phyloP scores from a whole-genome alignment of 2,888 invertebrate species.

The Trisateles emortualis region DNA sequence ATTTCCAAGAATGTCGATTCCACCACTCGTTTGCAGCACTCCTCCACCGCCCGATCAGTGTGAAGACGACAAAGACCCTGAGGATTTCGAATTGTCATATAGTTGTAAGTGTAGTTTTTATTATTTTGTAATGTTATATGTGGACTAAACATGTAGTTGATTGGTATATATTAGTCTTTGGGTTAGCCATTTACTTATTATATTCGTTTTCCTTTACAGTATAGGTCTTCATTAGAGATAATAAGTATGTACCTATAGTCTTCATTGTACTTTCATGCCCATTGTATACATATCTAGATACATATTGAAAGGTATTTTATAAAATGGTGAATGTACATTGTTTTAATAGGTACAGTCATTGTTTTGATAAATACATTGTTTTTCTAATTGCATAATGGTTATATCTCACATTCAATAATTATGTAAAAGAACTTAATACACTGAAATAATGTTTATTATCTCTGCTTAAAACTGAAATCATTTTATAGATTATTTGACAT shows the following conservation, averaged over 20 bases:
- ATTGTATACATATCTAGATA: not conserved
- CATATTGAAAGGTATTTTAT: not conserved
- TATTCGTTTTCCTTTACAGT: not conserved
- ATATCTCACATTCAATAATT: not conserved
- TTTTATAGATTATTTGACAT: not conserved
- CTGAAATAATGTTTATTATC: too few species aligned
- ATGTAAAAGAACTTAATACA: not conserved
- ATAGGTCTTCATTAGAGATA: not conserved
- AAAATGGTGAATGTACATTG: not conserved
- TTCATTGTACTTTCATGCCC: not conserved
- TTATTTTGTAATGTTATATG: not conserved
- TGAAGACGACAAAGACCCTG: slow-evolving; percentile 88
- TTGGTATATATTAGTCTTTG: not conserved
- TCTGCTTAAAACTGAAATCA: not conserved
- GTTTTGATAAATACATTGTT: not conserved
- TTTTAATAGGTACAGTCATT: not conserved
- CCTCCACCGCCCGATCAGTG: slow-evolving; percentile 89
- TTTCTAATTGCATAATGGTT: not conserved
- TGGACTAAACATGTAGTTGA: not conserved
- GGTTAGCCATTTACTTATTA: not conserved
- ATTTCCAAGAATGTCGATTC: slow-evolving; percentile 86
- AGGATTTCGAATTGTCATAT: slow-evolving; percentile 79
- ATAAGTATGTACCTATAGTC: not conserved
- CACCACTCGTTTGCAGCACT: slow-evolving; percentile 89
- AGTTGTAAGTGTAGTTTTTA: slow-evolving; percentile 67